Evolutionary conservation across 1,140 invertebrate species (phyloP).

Genomic region (Bombus ignitus): DNA sequence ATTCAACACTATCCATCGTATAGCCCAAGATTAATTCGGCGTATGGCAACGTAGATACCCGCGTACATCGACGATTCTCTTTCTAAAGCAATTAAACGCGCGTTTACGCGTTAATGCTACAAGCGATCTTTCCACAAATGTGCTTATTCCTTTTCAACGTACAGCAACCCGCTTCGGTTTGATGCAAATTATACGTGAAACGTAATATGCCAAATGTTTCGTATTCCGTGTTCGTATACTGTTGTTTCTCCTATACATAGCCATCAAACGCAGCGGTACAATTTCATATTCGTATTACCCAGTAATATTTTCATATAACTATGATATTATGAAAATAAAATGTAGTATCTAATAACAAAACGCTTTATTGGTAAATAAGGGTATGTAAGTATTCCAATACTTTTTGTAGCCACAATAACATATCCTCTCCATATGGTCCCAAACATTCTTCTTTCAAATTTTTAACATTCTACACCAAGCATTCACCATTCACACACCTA

Average conservation of each 20-base stretch:
- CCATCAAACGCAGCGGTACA: background rate
- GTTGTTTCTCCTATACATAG: background rate
- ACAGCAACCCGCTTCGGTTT: background rate
- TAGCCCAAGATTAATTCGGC: slow-evolving; percentile 5
- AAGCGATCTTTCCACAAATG: background rate
- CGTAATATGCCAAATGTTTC: slow-evolving; percentile 1
- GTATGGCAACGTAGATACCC: background rate
- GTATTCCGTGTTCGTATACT: background rate
- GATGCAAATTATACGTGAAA: slow-evolving; percentile 20
- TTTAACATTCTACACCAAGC: background rate
- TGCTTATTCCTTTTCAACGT: background rate
- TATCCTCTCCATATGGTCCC: background rate
- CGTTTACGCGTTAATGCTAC: background rate
- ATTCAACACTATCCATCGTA: background rate
- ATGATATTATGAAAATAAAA: too few species aligned
- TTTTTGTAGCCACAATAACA: background rate
- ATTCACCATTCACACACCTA: background rate
- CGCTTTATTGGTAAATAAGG: too few species aligned
- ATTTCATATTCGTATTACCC: slow-evolving; percentile 11
- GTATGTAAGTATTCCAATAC: too few species aligned
- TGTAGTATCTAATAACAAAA: too few species aligned
- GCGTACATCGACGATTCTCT: background rate
- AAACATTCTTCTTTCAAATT: background rate
- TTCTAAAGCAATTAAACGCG: slow-evolving; percentile 21
- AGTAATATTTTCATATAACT: too few species aligned